A percentile compares a stretch with the other conserved stretches of the same genome.
These are phyloP conservation scores for Orthonyx spaldingii DNA, from an alignment of 2,113 vertebrate genomes.

Conservation along the genomic window DNA sequence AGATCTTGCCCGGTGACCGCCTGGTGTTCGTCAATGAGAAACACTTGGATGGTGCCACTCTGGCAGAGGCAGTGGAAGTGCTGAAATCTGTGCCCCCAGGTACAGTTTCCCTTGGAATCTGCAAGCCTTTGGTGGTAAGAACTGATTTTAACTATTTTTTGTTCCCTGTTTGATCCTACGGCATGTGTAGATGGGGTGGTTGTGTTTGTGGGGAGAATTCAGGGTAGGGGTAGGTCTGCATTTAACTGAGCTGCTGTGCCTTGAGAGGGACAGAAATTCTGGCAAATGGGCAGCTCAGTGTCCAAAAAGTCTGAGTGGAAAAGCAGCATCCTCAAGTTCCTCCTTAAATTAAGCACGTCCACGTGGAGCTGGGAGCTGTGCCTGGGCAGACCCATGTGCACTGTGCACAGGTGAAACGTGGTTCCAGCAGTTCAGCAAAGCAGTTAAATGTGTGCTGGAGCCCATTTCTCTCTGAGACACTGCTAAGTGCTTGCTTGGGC, in stretches of 20 bases:
- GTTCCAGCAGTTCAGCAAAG: neutral
- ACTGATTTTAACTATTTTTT: neutral
- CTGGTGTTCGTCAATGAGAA: slow-evolving; percentile 88
- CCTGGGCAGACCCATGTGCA: accelerated
- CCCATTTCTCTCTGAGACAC: neutral
- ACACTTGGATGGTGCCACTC: slow-evolving; percentile 70
- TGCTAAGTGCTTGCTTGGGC: neutral
- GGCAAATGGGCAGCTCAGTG: neutral
- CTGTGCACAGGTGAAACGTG: neutral
- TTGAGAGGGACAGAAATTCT: neutral
- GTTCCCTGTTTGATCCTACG: neutral
- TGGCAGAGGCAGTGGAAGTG: slow-evolving; percentile 87
- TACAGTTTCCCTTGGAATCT: slow-evolving; percentile 83
- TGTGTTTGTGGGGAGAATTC: neutral
- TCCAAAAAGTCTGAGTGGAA: neutral
- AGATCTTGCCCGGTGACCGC: slow-evolving; percentile 86
- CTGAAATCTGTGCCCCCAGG: slow-evolving; percentile 85
- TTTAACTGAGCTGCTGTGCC: neutral
- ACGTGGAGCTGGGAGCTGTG: neutral
- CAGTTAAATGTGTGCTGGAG: neutral
- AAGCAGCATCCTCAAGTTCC: neutral
- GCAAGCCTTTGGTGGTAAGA: slow-evolving; percentile 88
- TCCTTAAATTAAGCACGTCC: neutral
- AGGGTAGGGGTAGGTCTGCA: accelerated
- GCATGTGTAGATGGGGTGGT: accelerated